phyloP scores from a whole-genome alignment of 1,140 invertebrate genomes.

The Drosophila virilis region DNA sequence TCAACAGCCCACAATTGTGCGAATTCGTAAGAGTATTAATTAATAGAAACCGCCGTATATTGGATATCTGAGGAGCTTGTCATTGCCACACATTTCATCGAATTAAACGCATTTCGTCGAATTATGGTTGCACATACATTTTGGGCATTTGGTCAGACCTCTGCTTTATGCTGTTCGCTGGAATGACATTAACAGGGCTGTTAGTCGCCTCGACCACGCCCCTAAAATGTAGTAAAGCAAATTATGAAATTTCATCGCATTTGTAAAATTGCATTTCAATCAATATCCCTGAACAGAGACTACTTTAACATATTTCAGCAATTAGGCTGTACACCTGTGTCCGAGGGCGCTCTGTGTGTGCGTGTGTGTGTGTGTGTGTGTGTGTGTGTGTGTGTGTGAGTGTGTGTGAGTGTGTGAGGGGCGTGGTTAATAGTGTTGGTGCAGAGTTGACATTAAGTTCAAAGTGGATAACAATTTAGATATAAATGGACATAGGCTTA shows the following conservation, averaged over 20 bases:
- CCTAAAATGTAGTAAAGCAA: slow-evolving; percentile 47
- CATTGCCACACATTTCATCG: slow-evolving; percentile 13
- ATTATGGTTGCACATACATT: no score
- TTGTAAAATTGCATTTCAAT: slow-evolving; percentile 65
- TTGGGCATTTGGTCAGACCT: not conserved
- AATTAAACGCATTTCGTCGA: slow-evolving; percentile 11
- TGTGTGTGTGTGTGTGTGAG: no score
- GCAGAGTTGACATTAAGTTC: not conserved
- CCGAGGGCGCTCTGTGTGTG: not conserved
- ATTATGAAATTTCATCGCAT: slow-evolving; percentile 51
- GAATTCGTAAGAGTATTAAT: not conserved
- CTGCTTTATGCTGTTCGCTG: not conserved
- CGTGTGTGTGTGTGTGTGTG: not conserved
- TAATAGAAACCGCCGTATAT: not conserved
- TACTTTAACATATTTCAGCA: slow-evolving; percentile 38
- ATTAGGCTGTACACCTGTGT: slow-evolving; percentile 10
- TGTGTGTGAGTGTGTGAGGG: no score
- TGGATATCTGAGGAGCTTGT: not conserved
- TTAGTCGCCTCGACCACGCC: not conserved
- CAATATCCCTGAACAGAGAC: slow-evolving; percentile 46
- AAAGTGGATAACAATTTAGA: not conserved
- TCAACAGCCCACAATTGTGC: not conserved
- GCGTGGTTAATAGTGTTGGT: slow-evolving; percentile 1
- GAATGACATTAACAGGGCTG: slow-evolving; percentile 7
- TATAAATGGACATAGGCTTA: no score